Percentiles rank a stretch among this genome's conserved stretches.
Conservation (phyloP, 2,797 vertebrate genomes). For the Aphelocoma californica region DNA sequence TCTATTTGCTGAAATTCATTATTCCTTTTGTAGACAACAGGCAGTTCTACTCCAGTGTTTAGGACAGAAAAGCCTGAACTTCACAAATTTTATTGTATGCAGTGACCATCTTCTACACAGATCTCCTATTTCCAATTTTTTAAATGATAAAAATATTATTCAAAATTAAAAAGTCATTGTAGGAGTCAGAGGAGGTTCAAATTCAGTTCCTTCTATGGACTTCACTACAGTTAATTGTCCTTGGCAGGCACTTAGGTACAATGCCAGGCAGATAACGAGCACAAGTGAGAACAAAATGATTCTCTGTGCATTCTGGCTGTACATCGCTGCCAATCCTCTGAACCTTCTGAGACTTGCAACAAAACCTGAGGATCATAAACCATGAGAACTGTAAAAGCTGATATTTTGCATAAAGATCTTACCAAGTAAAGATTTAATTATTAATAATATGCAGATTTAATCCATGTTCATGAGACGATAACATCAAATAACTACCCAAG, state of each 20-base stretch:
- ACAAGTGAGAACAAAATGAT: neutral
- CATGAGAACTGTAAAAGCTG: neutral
- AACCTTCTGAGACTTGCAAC: neutral
- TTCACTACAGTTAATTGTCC: neutral
- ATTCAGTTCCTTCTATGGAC: neutral
- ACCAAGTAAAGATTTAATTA: neutral
- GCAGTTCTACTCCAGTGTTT: neutral
- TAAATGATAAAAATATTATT: neutral
- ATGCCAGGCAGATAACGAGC: neutral
- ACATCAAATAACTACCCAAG: neutral
- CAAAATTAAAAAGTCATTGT: neutral
- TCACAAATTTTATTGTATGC: neutral
- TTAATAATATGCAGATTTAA: neutral
- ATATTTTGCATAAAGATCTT: neutral
- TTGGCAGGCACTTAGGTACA: neutral
- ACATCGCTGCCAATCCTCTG: neutral
- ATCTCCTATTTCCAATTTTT: neutral
- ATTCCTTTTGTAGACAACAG: neutral
- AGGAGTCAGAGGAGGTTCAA: neutral
- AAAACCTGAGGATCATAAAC: neutral
- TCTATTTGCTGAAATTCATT: neutral
- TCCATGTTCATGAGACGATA: neutral
- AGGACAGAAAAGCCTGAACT: neutral
- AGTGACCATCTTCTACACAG: neutral
- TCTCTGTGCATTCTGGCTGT: neutral